phyloP scores from a whole-genome alignment of 2,797 vertebrate genomes.

The Gambusia yucatana region DNA sequence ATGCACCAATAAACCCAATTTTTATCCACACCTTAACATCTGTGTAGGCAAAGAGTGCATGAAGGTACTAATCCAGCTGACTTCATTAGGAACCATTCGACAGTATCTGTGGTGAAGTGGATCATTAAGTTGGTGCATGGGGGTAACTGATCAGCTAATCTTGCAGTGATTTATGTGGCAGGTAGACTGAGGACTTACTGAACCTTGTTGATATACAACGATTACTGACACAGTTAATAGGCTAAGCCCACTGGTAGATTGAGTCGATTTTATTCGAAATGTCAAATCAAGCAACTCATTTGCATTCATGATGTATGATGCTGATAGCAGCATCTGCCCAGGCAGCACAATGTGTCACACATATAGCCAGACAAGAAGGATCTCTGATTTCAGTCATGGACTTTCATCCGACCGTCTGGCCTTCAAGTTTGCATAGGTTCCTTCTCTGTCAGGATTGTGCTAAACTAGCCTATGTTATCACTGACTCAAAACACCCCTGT shows the following conservation, averaged over 20 bases:
- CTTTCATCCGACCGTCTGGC: conserved; percentile 75
- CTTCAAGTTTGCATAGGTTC: conserved; percentile 39
- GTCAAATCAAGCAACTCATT: conserved; percentile 84
- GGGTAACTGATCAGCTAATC: conserved; percentile 86
- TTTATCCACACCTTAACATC: conserved; percentile 28
- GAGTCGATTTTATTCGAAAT: conserved; percentile 85
- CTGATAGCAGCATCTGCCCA: conserved; percentile 77
- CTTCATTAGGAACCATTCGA: conserved; percentile 83
- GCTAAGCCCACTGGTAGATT: conserved; percentile 82
- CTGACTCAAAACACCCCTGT: conserved; percentile 31
- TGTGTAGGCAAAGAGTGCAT: conserved; percentile 40
- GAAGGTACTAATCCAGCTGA: conserved; percentile 66
- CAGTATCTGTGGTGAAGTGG: conserved; percentile 81
- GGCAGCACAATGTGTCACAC: conserved; percentile 73
- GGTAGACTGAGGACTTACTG: conserved; percentile 78
- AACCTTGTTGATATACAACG: conserved; percentile 73
- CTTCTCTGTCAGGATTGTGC: conserved; percentile 15
- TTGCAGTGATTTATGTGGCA: conserved; percentile 83
- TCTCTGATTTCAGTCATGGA: conserved; percentile 61
- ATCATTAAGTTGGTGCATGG: conserved; percentile 76
- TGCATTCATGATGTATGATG: conserved; percentile 83
- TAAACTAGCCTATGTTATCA: conserved; percentile 36
- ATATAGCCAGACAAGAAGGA: conserved; percentile 44
- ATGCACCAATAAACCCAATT: conserved; percentile 34
- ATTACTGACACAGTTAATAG: conserved; percentile 87